Evolutionary conservation across 2,113 vertebrate genomes (phyloP), one percentile per base, ranked within the genome.

Genomic region (Thinocorus orbignyianus): DNA sequence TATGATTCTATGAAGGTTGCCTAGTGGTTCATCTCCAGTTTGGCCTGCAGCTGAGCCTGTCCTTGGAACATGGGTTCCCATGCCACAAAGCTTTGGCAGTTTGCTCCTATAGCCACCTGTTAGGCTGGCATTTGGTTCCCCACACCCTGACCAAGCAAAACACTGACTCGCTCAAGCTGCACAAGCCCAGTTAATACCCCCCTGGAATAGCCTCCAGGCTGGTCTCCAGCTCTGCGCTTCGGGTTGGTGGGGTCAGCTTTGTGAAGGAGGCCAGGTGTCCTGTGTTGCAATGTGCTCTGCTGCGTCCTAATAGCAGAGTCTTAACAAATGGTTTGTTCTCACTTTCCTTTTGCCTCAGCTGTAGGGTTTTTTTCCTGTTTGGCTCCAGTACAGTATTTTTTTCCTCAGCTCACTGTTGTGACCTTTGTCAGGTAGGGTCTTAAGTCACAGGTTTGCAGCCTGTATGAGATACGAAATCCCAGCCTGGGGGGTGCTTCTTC

Each of bases 111-210:
- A 17, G 20, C 24, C 30, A 9, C 46, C 46, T 2, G 0, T 41
- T 8, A 17, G 0, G 2, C 12, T 4, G 24, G 16, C 19, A 2
- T 48, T 30, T 26, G 14, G 5, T 68, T 74, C 33, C 41, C 39
- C 4, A 42, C 46, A 13, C 9, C 23, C 22, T 9, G 5, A 33
- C 16, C 35, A 3, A 17, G 39, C 52, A 23, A 61, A 46, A 25
- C 0, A 1, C 12, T 6, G 4, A 6, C 9, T 41, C 5, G 0
- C 23, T 55, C 0, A 4, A 51, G 60, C 68, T 1, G 1, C 37
- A 3, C 13, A 3, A 54, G 52, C 23, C 44, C 33, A 1, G 33
- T 9, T 8, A 7, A 25, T 4, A 7, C 3, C 19, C 5, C 13
- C 3, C 10, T 7, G 28, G 39, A 42, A 20, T 37, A 7, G 49